A percentile compares a stretch with the other conserved stretches of the same genome.
Conservation (phyloP, 2,797 vertebrate genomes). For the Cossypha dichroa region DNA sequence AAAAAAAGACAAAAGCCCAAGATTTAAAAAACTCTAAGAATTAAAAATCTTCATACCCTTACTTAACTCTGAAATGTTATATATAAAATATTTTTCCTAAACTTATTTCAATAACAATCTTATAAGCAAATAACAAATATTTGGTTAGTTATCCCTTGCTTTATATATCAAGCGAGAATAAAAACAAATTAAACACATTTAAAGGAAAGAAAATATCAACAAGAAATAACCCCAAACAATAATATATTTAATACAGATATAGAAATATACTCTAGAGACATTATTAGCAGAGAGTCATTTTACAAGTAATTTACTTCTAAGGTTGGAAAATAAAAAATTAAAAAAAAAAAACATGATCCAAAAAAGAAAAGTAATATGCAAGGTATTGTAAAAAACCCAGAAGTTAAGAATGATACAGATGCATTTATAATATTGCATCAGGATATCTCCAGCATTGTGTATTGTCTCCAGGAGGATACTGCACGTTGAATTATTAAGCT, state of each 20-base stretch:
- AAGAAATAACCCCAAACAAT: background rate
- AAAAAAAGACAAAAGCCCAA: rapidly evolving
- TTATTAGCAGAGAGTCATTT: background rate
- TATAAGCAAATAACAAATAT: background rate
- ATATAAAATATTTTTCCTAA: background rate
- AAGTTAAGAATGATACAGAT: background rate
- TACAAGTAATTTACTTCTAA: background rate
- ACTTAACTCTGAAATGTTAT: background rate
- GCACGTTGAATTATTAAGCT: background rate
- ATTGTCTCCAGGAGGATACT: background rate
- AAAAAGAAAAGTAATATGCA: background rate
- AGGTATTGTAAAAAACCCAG: background rate
- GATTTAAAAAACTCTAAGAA: background rate
- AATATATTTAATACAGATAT: background rate
- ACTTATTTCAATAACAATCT: background rate
- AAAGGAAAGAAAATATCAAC: background rate
- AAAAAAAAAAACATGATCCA: background rate
- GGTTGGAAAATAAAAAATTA: background rate
- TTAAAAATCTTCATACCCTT: background rate
- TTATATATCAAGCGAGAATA: rapidly evolving
- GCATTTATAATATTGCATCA: background rate
- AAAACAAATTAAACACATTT: background rate
- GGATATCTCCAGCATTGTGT: background rate
- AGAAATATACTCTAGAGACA: background rate
- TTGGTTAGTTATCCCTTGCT: background rate